Evolutionary conservation across 2,888 invertebrate species (phyloP).

Genomic region (Xestobium rufovillosum): DNA sequence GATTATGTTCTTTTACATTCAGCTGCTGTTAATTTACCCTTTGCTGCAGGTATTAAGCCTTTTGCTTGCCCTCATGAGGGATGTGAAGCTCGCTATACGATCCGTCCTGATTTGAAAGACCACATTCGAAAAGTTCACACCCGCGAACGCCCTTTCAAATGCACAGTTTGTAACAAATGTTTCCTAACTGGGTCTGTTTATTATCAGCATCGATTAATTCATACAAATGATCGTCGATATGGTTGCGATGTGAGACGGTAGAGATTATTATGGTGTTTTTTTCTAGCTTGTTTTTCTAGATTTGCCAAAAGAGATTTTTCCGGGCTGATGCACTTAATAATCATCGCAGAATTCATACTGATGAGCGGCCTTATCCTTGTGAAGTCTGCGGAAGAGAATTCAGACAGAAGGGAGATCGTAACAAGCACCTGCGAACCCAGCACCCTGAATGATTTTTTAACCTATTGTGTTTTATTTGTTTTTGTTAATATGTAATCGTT

Average conservation of each 20-base stretch:
- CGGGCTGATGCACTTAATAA: slow-evolving; percentile 58
- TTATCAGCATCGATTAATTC: slow-evolving; percentile 56
- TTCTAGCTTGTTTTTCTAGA: slow-evolving; percentile 27
- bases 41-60: slow-evolving; percentile 57
- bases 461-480: neutral
- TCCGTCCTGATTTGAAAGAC: slow-evolving; percentile 56
- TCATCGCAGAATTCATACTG: slow-evolving; percentile 55
- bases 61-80: slow-evolving; percentile 54
- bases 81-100: slow-evolving; percentile 55
- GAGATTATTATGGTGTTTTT: slow-evolving; percentile 3
- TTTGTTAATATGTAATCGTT: no score
- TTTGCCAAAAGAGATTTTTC: slow-evolving; percentile 55
- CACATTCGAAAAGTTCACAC: slow-evolving; percentile 58
- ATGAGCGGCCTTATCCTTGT: slow-evolving; percentile 51
- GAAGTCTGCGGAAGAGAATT: slow-evolving; percentile 47
- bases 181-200: slow-evolving; percentile 57
- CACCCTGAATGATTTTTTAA: slow-evolving; percentile 36
- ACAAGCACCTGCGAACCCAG: slow-evolving; percentile 50
- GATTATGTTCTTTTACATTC: no score
- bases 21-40: slow-evolving; percentile 1
- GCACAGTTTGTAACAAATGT: slow-evolving; percentile 53
- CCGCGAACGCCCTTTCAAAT: slow-evolving; percentile 56
- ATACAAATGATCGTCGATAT: slow-evolving; percentile 55
- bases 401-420: slow-evolving; percentile 51
- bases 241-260: slow-evolving; percentile 50